Conservation (phyloP, 2,888 invertebrate genomes). For the Rhyacophila evoluta region DNA sequence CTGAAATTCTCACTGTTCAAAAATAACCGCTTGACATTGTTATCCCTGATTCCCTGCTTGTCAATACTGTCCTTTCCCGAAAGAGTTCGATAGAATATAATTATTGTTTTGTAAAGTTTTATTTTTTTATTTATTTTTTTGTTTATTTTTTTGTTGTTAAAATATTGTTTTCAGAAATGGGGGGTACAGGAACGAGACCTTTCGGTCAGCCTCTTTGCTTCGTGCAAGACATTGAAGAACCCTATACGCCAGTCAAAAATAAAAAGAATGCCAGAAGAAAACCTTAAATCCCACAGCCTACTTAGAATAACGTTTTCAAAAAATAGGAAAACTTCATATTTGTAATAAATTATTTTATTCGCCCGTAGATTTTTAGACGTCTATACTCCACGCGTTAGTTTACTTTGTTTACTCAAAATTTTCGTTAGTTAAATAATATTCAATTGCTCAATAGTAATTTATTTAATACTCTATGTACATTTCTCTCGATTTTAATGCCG, state of each 20-base stretch:
- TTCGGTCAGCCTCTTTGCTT: constrained; percentile 86
- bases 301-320: neutral
- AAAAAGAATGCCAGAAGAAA: constrained; percentile 58
- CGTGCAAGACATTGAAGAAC: constrained; percentile 70
- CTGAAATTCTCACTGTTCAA: neutral
- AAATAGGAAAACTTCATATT: neutral
- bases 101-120: constrained; percentile 5
- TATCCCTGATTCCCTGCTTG: neutral
- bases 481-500: neutral
- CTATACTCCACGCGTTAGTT: neutral
- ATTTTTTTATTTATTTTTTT: constrained; percentile 28
- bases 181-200: constrained; percentile 75
- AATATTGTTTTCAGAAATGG: constrained; percentile 66
- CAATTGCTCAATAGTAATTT: constrained; percentile 1
- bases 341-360: neutral
- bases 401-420: neutral
- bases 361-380: neutral
- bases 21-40: neutral
- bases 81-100: constrained; percentile 7
- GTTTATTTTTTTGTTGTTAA: constrained; percentile 55
- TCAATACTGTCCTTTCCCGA: neutral
- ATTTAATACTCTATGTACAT: constrained; percentile 29
- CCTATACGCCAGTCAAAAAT: constrained; percentile 69
- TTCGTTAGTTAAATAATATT: neutral
- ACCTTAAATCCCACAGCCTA: constrained; percentile 42